These are phyloP conservation scores for Lasius fuliginosus DNA, from an alignment of 2,888 invertebrate species.

Conservation along the genomic window DNA sequence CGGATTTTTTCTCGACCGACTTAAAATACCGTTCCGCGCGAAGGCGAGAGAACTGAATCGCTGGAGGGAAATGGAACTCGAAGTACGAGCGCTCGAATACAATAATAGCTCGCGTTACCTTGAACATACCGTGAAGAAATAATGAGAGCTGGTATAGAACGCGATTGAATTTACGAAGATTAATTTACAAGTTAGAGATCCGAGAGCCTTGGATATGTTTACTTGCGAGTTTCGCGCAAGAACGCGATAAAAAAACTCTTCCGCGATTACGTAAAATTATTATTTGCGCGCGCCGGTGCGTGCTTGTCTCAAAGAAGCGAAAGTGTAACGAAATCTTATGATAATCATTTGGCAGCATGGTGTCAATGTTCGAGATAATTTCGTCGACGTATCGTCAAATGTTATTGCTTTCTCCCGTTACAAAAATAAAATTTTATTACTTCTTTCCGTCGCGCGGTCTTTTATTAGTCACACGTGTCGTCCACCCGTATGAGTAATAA, in stretches of 20 bases:
- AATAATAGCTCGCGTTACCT: constrained; percentile 50
- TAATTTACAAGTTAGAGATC: constrained; percentile 12
- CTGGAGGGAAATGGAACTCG: constrained; percentile 40
- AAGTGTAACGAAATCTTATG: constrained; percentile 63
- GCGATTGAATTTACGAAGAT: constrained; percentile 43
- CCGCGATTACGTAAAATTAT: constrained; percentile 68
- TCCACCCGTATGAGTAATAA: not conserved
- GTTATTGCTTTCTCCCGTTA: constrained; percentile 3
- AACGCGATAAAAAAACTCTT: constrained; percentile 49
- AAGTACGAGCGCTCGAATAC: constrained; percentile 25
- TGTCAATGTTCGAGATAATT: constrained; percentile 53
- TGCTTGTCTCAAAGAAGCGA: constrained; percentile 46
- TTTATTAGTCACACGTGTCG: constrained; percentile 3
- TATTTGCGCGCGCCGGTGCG: not conserved
- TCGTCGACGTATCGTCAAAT: not conserved
- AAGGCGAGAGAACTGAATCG: constrained; percentile 31
- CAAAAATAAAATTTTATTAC: constrained; percentile 35
- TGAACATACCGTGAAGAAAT: constrained; percentile 35
- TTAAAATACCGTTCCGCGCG: constrained; percentile 49
- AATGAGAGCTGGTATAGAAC: constrained; percentile 5
- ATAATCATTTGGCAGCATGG: constrained; percentile 55
- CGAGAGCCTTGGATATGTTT: not conserved
- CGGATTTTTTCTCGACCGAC: constrained; percentile 22
- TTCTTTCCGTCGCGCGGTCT: not conserved
- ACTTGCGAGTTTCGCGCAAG: constrained; percentile 24